A percentile compares a stretch with the other conserved stretches of the same genome.
Evolutionary conservation across 2,888 invertebrate species (phyloP).

Genomic region (Rhabditoides inermis): DNA sequence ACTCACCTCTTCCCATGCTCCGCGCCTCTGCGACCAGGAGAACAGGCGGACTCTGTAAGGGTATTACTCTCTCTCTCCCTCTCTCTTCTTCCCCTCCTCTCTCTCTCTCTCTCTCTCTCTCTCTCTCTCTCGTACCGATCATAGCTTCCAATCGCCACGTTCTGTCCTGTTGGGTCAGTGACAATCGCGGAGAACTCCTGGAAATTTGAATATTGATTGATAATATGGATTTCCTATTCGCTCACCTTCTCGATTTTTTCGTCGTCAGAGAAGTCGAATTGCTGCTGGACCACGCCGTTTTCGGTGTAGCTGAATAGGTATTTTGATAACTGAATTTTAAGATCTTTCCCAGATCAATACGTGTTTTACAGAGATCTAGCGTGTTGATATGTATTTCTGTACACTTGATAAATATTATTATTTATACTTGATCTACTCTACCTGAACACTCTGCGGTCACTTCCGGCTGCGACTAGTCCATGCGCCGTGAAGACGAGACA

Average conservation of each 20-base stretch:
- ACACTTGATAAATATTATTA: not conserved
- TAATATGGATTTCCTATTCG: not conserved
- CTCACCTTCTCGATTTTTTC: not conserved
- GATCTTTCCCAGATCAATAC: not conserved
- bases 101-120: no score
- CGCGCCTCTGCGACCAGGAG: conserved; percentile 73
- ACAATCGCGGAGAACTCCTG: conserved; percentile 75
- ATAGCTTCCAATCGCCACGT: conserved; percentile 82
- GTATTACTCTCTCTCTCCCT: no score
- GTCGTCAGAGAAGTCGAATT: conserved; percentile 73
- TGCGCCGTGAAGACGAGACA: conserved; percentile 71
- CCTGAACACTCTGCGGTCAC: conserved; percentile 78
- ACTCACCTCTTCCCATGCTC: conserved; percentile 78
- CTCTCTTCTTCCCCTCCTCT: no score
- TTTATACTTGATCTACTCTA: conserved; percentile 60
- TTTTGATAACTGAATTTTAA: not conserved
- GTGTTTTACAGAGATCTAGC: no score
- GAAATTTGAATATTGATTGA: no score
- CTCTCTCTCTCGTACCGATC: conserved; percentile 60
- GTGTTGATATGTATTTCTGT: no score
- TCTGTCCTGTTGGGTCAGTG: conserved; percentile 86
- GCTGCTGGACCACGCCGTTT: conserved; percentile 63
- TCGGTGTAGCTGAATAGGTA: conserved; percentile 17
- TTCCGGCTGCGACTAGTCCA: conserved; percentile 76
- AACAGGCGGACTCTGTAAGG: conserved; percentile 65